phyloP scores from a whole-genome alignment of 1,140 invertebrate species.

The Drosophila sproati region DNA sequence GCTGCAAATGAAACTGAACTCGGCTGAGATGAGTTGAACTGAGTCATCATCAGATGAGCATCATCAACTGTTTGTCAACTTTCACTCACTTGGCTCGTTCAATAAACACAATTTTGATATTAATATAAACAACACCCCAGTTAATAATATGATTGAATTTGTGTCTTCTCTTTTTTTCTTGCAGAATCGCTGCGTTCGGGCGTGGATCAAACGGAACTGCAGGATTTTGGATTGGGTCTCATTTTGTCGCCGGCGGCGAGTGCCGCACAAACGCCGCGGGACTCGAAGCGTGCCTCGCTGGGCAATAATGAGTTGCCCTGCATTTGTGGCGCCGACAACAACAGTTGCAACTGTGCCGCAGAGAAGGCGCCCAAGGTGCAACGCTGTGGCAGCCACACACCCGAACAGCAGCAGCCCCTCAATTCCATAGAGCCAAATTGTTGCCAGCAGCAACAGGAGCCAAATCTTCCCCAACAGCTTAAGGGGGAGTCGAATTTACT shows the following conservation, averaged over 20 bases:
- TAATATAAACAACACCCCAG: not conserved
- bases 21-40: conserved; percentile 19
- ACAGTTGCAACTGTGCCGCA: conserved; percentile 26
- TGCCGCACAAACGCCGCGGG: conserved; percentile 34
- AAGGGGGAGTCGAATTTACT: conserved; percentile 12
- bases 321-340: conserved; percentile 32
- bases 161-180: conserved; percentile 12
- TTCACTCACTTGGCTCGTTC: conserved; percentile 3
- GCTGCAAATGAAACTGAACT: conserved; percentile 10
- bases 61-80: conserved; percentile 11
- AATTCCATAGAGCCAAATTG: conserved; percentile 7
- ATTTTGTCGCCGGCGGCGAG: not conserved
- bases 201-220: conserved; percentile 62
- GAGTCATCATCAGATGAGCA: conserved; percentile 35
- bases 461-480: not conserved
- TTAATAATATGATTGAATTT: not conserved
- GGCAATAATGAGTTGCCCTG: conserved; percentile 55
- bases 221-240: conserved; percentile 49
- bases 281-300: conserved; percentile 62
- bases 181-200: conserved; percentile 68
- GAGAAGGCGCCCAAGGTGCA: conserved; percentile 64
- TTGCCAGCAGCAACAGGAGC: not conserved
- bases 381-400: conserved; percentile 41
- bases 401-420: not conserved
- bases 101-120: not conserved